These are phyloP conservation scores for Toxonevra muliebris DNA, from an alignment of 2,888 invertebrate species.

Conservation along the genomic window DNA sequence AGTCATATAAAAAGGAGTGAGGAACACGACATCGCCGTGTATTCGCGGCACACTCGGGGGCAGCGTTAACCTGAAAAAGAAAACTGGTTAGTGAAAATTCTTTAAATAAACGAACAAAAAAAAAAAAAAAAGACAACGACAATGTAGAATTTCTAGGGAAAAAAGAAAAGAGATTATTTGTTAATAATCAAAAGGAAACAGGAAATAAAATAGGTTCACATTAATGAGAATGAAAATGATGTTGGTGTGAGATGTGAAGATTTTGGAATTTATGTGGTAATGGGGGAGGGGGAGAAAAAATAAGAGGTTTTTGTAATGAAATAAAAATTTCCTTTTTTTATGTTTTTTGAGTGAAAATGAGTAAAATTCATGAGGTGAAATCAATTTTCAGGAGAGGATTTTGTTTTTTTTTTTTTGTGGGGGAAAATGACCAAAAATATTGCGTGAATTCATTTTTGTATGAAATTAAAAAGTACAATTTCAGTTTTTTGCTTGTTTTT, in stretches of 20 bases:
- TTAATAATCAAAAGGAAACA: not conserved
- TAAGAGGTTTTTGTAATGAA: too few species aligned
- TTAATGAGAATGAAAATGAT: not conserved
- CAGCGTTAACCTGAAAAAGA: conserved; percentile 58
- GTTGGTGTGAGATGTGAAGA: not conserved
- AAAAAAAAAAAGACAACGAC: too few species aligned
- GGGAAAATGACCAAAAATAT: not conserved
- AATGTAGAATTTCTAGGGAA: too few species aligned
- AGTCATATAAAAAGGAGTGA: not conserved
- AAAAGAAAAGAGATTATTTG: too few species aligned
- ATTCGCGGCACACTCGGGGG: not conserved
- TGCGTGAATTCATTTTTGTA: not conserved
- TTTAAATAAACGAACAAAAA: not conserved
- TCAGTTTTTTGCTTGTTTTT: conserved; percentile 31
- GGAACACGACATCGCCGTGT: too few species aligned
- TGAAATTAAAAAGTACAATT: conserved; percentile 29
- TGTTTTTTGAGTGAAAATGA: not conserved
- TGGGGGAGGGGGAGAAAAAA: too few species aligned
- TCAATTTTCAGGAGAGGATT: too few species aligned
- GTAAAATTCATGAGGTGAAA: too few species aligned
- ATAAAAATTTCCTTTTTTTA: too few species aligned
- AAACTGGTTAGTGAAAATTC: conserved; percentile 60
- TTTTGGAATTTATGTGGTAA: too few species aligned
- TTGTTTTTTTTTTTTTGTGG: too few species aligned
- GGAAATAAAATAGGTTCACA: not conserved